A percentile compares a stretch with the other conserved stretches of the same genome.
Conservation (phyloP, 92 coral and sea anemone species). For the Blastomussa wellsi region DNA sequence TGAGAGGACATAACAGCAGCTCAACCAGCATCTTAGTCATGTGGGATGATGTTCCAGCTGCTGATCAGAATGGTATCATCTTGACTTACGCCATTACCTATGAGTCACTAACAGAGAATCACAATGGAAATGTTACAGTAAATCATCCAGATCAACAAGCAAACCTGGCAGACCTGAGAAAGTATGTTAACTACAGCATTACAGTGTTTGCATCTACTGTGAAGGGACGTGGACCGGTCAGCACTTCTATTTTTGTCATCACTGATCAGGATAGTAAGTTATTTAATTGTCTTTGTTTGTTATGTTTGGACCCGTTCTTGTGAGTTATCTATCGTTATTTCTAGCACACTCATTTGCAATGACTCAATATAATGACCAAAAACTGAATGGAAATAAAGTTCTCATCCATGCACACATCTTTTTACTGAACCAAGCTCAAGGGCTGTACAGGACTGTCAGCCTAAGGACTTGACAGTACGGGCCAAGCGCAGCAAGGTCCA, state of each 20-base stretch:
- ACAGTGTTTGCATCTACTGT: constrained; percentile 13
- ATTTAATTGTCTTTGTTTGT: background rate
- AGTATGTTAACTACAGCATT: background rate
- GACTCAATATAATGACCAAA: too few species aligned
- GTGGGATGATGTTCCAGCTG: constrained; percentile 13
- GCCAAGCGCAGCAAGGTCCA: too few species aligned
- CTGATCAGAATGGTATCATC: constrained; percentile 13
- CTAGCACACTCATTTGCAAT: background rate
- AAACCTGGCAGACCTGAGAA: background rate
- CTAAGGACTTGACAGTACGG: too few species aligned
- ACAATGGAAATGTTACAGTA: background rate
- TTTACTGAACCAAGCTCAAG: too few species aligned
- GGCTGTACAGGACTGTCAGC: too few species aligned
- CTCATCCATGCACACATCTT: too few species aligned
- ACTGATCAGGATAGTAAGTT: constrained; percentile 23
- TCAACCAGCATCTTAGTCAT: constrained; percentile 16
- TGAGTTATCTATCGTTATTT: too few species aligned
- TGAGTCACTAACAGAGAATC: constrained; percentile 2
- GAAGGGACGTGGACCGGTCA: constrained; percentile 3
- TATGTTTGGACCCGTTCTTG: background rate
- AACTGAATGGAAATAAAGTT: too few species aligned
- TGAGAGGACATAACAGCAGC: constrained; percentile 1
- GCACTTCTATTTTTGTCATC: background rate
- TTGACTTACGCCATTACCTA: constrained; percentile 16
- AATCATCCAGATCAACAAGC: too few species aligned